Evolutionary conservation across 1,140 invertebrate genomes (phyloP).

Genomic region (Solen grandis): DNA sequence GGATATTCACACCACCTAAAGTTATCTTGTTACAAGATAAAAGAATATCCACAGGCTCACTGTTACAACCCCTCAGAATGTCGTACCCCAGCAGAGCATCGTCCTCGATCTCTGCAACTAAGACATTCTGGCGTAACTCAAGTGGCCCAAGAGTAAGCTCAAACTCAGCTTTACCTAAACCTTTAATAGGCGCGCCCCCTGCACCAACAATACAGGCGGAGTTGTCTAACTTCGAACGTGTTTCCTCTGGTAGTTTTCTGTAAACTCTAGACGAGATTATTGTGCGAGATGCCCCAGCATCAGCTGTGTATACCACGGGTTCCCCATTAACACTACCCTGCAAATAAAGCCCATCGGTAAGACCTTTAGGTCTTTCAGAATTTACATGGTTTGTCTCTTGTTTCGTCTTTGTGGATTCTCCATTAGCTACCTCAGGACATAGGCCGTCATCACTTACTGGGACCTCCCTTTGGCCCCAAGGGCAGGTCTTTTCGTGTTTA

Average conservation of each 20-base stretch:
- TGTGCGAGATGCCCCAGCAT: slow-evolving; percentile 1
- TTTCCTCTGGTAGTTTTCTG: not conserved
- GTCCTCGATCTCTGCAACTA: slow-evolving; percentile 44
- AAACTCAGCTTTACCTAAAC: slow-evolving; percentile 11
- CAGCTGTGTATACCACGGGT: slow-evolving; percentile 9
- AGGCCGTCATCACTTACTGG: no score
- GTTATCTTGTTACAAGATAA: slow-evolving; percentile 9
- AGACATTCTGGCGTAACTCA: slow-evolving; percentile 2
- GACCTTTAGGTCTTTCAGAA: not conserved
- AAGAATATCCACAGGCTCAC: slow-evolving; percentile 13
- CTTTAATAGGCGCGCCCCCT: not conserved
- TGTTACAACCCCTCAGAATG: slow-evolving; percentile 16
- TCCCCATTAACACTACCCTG: slow-evolving; percentile 10
- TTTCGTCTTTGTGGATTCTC: not conserved
- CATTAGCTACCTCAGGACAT: no score
- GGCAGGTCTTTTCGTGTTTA: no score
- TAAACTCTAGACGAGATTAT: slow-evolving; percentile 18
- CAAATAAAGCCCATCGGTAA: slow-evolving; percentile 8
- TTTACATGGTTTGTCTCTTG: no score
- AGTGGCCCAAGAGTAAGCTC: slow-evolving; percentile 15
- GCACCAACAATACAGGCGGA: no score
- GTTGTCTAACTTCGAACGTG: not conserved
- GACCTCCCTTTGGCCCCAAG: no score
- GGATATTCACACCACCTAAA: not conserved
- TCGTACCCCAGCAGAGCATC: no score